These are phyloP conservation scores for Agonopterix subpropinquella DNA, from an alignment of 2,888 invertebrate genomes.

Conservation along the genomic window DNA sequence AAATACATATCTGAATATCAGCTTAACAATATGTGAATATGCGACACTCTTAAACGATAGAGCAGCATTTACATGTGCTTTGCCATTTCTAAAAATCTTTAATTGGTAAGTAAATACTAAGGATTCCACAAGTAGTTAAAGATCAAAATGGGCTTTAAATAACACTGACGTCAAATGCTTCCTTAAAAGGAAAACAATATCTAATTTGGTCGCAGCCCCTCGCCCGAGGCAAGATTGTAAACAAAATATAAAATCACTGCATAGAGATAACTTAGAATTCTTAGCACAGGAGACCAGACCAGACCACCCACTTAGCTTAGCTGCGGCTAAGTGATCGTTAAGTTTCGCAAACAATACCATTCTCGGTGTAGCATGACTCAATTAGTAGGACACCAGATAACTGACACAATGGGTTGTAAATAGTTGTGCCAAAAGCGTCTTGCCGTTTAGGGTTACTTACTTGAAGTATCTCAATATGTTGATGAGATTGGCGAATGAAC, in stretches of 20 bases:
- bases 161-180: no score
- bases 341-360: conserved; percentile 69
- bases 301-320: conserved; percentile 55
- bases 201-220: not conserved
- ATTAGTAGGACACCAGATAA: conserved; percentile 61
- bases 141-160: no score
- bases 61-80: no score
- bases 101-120: no score
- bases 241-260: conserved; percentile 12
- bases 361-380: conserved; percentile 64
- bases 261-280: conserved; percentile 12
- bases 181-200: no score
- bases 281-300: conserved; percentile 5
- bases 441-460: conserved; percentile 6
- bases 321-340: conserved; percentile 46
- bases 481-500: no score
- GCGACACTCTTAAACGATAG: no score
- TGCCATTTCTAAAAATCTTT: no score
- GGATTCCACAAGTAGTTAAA: no score
- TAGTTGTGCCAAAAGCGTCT: conserved; percentile 26
- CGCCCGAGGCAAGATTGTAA: conserved; percentile 5
- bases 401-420: conserved; percentile 59
- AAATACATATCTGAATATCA: no score
- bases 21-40: no score
- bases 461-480: not conserved